These are phyloP conservation scores for Abrostola triplasia DNA, from an alignment of 2,888 invertebrate species.

Conservation along the genomic window DNA sequence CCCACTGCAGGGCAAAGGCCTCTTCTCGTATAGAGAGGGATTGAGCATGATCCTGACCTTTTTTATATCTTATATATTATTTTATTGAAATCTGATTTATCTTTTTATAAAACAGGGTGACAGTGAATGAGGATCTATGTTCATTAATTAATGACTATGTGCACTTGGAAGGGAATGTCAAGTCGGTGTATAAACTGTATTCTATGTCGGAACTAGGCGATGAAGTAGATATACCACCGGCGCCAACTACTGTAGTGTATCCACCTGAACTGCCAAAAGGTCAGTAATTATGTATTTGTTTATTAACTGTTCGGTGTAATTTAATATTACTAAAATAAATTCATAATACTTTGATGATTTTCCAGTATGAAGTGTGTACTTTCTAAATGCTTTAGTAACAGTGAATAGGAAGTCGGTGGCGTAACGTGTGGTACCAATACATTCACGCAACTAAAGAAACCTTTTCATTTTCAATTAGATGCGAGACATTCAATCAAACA, in stretches of 20 bases:
- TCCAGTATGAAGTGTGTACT: no score
- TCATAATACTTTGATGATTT: no score
- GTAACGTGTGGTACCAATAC: no score
- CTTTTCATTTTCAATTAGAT: conserved; percentile 59
- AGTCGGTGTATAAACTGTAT: conserved; percentile 70
- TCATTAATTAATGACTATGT: conserved; percentile 77
- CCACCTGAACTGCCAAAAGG: conserved; percentile 81
- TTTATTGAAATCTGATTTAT: neutral
- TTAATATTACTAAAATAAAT: no score
- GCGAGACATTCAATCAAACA: conserved; percentile 64
- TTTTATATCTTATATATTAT: no score
- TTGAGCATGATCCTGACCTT: no score
- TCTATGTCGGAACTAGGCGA: conserved; percentile 71
- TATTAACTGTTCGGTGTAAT: no score
- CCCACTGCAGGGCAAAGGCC: no score
- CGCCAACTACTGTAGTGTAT: conserved; percentile 72
- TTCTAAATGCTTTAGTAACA: no score
- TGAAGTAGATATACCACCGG: conserved; percentile 76
- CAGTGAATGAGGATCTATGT: conserved; percentile 76
- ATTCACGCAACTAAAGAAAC: neutral
- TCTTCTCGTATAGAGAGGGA: no score
- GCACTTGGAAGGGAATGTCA: conserved; percentile 74
- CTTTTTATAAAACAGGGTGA: conserved; percentile 67
- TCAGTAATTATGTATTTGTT: conserved; percentile 37
- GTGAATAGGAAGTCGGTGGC: neutral